These are phyloP conservation scores for Drosophila melanosoma DNA, from an alignment of 2,888 invertebrate species.

Conservation along the genomic window DNA sequence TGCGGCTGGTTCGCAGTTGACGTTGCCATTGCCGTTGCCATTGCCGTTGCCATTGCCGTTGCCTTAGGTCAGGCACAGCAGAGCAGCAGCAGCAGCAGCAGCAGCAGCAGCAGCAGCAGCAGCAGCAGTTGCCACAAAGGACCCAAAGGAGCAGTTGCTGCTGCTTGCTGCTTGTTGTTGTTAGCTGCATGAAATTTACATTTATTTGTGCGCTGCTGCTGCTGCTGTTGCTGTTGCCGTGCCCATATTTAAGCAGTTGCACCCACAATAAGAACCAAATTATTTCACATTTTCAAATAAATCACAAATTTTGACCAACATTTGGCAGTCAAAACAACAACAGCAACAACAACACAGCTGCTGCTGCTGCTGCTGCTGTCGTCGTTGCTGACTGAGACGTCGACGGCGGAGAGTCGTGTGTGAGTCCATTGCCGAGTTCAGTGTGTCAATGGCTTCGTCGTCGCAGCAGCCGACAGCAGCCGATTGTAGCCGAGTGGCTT, in stretches of 20 bases:
- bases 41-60: slow-evolving; percentile 48
- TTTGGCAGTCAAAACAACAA: slow-evolving; percentile 27
- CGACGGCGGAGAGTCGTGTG: slow-evolving; percentile 29
- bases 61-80: slow-evolving; percentile 73
- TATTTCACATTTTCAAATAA: slow-evolving; percentile 73
- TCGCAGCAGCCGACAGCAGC: slow-evolving; percentile 5
- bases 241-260: slow-evolving; percentile 41
- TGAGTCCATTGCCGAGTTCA: slow-evolving; percentile 64
- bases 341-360: slow-evolving; percentile 7
- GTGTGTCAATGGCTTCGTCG: slow-evolving; percentile 68
- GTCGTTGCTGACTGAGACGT: slow-evolving; percentile 22
- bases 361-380: neutral
- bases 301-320: slow-evolving; percentile 69
- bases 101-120: slow-evolving; percentile 11
- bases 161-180: neutral
- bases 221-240: slow-evolving; percentile 15
- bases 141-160: slow-evolving; percentile 7
- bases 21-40: slow-evolving; percentile 47
- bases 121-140: slow-evolving; percentile 39
- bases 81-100: slow-evolving; percentile 12
- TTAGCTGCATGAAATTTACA: slow-evolving; percentile 68
- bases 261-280: slow-evolving; percentile 62
- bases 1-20: slow-evolving; percentile 19
- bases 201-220: slow-evolving; percentile 45
- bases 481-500: slow-evolving; percentile 25